These are phyloP conservation scores for Struthio camelus DNA, from an alignment of 2,113 vertebrate genomes.

Conservation along the genomic window DNA sequence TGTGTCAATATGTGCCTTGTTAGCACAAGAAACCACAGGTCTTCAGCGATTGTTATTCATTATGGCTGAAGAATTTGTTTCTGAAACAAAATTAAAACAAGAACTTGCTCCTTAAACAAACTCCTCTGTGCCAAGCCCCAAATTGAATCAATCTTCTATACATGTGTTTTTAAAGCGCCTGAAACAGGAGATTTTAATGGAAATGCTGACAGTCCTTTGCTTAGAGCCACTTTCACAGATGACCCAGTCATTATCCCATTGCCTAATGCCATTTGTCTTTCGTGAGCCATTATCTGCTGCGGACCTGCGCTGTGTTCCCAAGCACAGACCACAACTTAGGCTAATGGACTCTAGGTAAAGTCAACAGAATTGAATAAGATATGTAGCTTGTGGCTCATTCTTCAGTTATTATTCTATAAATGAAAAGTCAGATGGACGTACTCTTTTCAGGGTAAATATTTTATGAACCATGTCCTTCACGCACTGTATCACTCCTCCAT, in stretches of 20 bases:
- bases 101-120: not conserved
- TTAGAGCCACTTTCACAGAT: constrained; percentile 9
- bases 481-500: not conserved
- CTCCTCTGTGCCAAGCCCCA: not conserved
- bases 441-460: constrained; percentile 53
- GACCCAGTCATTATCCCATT: constrained; percentile 25
- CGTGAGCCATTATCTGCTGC: constrained; percentile 30
- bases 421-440: constrained; percentile 25
- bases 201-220: constrained; percentile 23
- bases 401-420: constrained; percentile 57
- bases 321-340: not conserved
- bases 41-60: not conserved
- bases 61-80: not conserved
- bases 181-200: constrained; percentile 54
- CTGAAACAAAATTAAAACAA: not conserved
- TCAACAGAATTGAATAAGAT: not conserved
- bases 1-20: not conserved
- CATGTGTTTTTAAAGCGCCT: not conserved
- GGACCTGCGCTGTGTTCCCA: not conserved
- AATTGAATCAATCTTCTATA: not conserved
- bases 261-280: constrained; percentile 58
- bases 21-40: not conserved
- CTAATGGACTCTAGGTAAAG: constrained; percentile 59
- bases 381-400: constrained; percentile 24
- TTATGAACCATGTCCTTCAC: constrained; percentile 38